Evolutionary conservation across 1,140 invertebrate species (phyloP).

Genomic region (Ooceraea biroi): DNA sequence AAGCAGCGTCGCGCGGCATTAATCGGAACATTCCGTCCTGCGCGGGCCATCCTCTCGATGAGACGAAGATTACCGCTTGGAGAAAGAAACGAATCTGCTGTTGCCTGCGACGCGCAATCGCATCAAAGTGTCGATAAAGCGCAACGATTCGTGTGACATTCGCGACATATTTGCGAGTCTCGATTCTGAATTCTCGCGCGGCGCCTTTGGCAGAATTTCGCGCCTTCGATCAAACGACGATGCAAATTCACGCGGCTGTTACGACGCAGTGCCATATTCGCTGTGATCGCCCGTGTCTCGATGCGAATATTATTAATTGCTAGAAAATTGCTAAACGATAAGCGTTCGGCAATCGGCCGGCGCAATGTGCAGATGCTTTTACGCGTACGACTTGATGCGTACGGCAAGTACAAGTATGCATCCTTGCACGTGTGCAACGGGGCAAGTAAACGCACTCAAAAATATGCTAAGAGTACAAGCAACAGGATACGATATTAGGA

Average conservation of each 20-base stretch:
- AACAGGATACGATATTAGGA: slow-evolving; percentile 6
- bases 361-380: slow-evolving; percentile 26
- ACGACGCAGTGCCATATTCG: slow-evolving; percentile 21
- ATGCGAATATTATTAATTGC: slow-evolving; percentile 56
- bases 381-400: background rate
- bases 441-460: background rate
- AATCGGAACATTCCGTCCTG: slow-evolving; percentile 26
- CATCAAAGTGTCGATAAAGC: slow-evolving; percentile 24
- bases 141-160: slow-evolving; percentile 3
- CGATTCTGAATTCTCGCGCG: slow-evolving; percentile 29
- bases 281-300: slow-evolving; percentile 16
- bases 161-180: slow-evolving; percentile 11
- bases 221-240: slow-evolving; percentile 36
- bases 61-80: background rate
- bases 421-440: slow-evolving; percentile 21
- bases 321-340: slow-evolving; percentile 49
- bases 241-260: slow-evolving; percentile 33
- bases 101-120: background rate
- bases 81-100: background rate
- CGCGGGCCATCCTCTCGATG: background rate
- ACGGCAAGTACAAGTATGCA: background rate
- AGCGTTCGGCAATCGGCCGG: slow-evolving; percentile 25
- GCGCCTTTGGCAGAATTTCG: slow-evolving; percentile 34
- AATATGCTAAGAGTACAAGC: background rate
- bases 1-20: slow-evolving; percentile 31